These are phyloP conservation scores for Panorpa germanica DNA, from an alignment of 2,888 invertebrate genomes.

Conservation along the genomic window DNA sequence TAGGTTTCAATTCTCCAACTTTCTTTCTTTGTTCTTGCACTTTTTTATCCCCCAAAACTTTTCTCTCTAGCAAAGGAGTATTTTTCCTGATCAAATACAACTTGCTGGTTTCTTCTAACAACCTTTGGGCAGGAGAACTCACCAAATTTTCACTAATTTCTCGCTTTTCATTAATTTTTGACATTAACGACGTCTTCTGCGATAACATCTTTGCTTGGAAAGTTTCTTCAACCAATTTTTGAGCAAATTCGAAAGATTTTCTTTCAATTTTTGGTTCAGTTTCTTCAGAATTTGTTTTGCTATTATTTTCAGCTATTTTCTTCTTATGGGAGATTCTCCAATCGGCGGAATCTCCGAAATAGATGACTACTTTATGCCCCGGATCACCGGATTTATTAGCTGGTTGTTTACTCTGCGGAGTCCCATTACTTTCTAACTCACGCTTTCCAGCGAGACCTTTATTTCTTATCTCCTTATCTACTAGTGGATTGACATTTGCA, in stretches of 20 bases:
- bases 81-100: constrained; percentile 22
- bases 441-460: constrained; percentile 15
- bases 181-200: neutral
- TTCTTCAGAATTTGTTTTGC: neutral
- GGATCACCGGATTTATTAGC: constrained; percentile 27
- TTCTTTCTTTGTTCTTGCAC: too few relatives aligned
- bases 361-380: constrained; percentile 50
- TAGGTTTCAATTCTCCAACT: too few relatives aligned
- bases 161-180: constrained; percentile 21
- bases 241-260: constrained; percentile 10
- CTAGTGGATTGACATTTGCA: constrained; percentile 19
- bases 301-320: neutral
- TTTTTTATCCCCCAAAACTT: too few relatives aligned
- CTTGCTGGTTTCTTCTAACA: constrained; percentile 24
- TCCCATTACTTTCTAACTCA: constrained; percentile 7
- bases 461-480: constrained; percentile 14
- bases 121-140: constrained; percentile 25
- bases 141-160: too few relatives aligned
- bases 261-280: constrained; percentile 2
- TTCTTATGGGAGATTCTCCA: constrained; percentile 1
- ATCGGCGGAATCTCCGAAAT: constrained; percentile 55
- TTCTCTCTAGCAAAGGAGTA: too few relatives aligned
- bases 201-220: constrained; percentile 19
- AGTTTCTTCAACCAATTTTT: constrained; percentile 22
- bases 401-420: constrained; percentile 18